Percentiles rank a stretch among this genome's conserved stretches.
These are phyloP conservation scores for Nothobranchius furzeri DNA, from an alignment of 2,113 vertebrate species.

Conservation along the genomic window DNA sequence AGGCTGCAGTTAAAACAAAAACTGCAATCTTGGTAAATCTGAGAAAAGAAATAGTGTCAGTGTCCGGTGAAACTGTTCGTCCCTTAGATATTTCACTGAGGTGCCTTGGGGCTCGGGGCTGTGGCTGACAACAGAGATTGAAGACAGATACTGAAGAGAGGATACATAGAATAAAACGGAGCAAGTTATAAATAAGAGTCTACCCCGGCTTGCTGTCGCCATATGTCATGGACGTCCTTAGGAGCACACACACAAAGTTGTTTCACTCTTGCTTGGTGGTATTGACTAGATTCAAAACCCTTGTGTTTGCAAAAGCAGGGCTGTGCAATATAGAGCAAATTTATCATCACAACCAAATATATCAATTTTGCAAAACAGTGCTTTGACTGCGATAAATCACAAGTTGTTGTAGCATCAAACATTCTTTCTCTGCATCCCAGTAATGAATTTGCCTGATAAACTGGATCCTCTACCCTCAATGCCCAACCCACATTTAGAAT, in stretches of 20 bases:
- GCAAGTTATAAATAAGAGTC: conserved; percentile 43
- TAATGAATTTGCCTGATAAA: too few species aligned
- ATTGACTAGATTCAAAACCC: too few species aligned
- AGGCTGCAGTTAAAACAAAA: conserved; percentile 3
- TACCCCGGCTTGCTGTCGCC: not conserved
- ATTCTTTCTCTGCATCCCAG: too few species aligned
- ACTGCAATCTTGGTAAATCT: conserved; percentile 25
- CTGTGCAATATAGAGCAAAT: too few species aligned
- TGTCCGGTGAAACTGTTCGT: conserved; percentile 9
- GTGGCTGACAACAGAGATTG: conserved; percentile 17
- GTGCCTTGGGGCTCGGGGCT: not conserved
- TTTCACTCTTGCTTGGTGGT: not conserved
- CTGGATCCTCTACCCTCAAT: too few species aligned
- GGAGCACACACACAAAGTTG: conserved; percentile 47
- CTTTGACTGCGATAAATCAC: too few species aligned
- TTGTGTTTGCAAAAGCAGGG: too few species aligned
- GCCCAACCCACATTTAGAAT: too few species aligned
- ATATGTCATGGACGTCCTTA: conserved; percentile 39
- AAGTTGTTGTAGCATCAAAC: too few species aligned
- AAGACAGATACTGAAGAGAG: conserved; percentile 6
- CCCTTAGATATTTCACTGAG: conserved; percentile 18
- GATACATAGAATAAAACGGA: conserved; percentile 3
- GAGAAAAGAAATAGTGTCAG: conserved; percentile 10
- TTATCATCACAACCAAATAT: too few species aligned
- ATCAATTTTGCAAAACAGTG: too few species aligned